A percentile compares a stretch with the other conserved stretches of the same genome.
These are phyloP conservation scores for Stenodema calcarata DNA, from an alignment of 2,888 invertebrate species.

Conservation along the genomic window DNA sequence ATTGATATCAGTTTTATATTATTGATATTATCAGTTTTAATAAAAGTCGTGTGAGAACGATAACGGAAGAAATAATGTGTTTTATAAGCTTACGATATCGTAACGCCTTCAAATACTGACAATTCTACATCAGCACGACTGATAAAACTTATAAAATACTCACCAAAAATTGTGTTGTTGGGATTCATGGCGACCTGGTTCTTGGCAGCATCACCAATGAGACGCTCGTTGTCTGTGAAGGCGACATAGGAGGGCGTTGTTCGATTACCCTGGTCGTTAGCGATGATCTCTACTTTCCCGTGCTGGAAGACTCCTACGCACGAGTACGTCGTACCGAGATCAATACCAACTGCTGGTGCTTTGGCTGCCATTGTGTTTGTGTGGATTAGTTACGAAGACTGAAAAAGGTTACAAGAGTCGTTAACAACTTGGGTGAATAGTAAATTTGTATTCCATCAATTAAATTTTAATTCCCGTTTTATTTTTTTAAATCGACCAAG, in stretches of 20 bases:
- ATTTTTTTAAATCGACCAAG: too few species aligned
- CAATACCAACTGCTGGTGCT: constrained; percentile 73
- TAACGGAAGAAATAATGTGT: too few species aligned
- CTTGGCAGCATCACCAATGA: constrained; percentile 69
- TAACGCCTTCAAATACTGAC: too few species aligned
- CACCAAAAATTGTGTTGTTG: constrained; percentile 84
- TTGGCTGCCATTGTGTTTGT: constrained; percentile 41
- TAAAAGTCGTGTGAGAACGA: too few species aligned
- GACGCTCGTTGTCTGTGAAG: constrained; percentile 77
- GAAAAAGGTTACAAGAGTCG: background rate
- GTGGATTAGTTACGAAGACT: background rate
- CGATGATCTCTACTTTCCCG: constrained; percentile 89
- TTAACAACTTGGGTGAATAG: too few species aligned
- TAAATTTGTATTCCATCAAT: too few species aligned
- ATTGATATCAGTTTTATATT: too few species aligned
- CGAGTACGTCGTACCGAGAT: constrained; percentile 87
- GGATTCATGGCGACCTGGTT: constrained; percentile 80
- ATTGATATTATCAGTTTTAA: too few species aligned
- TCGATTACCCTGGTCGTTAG: constrained; percentile 89
- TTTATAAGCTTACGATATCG: too few species aligned
- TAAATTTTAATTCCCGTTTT: too few species aligned
- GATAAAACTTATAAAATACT: constrained; percentile 61
- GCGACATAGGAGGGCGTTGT: constrained; percentile 86
- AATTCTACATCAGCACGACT: too few species aligned
- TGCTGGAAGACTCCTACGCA: constrained; percentile 92